phyloP scores from a whole-genome alignment of 1,140 invertebrate genomes.

The Colletes latitarsis region DNA sequence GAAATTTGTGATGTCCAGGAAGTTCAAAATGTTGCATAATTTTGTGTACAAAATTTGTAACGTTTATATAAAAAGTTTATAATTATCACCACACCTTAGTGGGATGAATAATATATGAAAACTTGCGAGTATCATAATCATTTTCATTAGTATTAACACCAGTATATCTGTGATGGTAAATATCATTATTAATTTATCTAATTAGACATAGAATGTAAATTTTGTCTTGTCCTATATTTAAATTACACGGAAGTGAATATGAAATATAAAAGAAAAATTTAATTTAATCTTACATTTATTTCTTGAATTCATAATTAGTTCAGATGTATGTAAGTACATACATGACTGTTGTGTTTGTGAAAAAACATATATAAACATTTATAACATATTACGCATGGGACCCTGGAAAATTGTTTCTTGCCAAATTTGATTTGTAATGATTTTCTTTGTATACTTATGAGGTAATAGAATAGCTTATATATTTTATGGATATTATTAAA shows the following conservation, averaged over 20 bases:
- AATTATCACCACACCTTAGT: not conserved
- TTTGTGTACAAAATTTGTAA: not conserved
- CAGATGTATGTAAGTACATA: not conserved
- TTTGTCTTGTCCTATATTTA: not conserved
- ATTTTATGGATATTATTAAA: not conserved
- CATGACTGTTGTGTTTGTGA: not conserved
- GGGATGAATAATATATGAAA: not conserved
- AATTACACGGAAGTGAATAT: not conserved
- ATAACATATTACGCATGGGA: not conserved
- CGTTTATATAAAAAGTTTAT: slow-evolving; percentile 9
- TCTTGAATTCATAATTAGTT: not conserved
- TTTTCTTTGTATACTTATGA: no score
- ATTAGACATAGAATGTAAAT: not conserved
- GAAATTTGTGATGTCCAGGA: not conserved
- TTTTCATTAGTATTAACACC: not conserved
- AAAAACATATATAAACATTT: not conserved
- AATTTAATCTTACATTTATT: not conserved
- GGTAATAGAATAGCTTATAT: no score
- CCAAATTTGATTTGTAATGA: no score
- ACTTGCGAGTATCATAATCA: not conserved
- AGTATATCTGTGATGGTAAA: not conserved
- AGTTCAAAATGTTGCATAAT: not conserved
- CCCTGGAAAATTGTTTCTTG: no score
- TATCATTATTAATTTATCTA: not conserved
- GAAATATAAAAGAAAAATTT: not conserved